phyloP scores from a whole-genome alignment of 2,888 invertebrate species.

The Brachyptera risi region DNA sequence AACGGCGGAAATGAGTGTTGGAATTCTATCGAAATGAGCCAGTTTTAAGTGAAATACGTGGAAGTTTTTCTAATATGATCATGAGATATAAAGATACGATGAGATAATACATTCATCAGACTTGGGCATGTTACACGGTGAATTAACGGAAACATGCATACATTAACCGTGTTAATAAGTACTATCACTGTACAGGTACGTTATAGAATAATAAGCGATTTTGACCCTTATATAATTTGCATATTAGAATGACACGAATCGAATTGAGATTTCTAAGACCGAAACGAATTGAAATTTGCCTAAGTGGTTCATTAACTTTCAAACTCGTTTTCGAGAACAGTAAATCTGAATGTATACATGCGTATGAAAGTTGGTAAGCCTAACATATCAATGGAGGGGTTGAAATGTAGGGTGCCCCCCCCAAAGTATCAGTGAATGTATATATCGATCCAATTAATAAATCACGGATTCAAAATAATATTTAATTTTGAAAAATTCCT shows the following conservation, averaged over 20 bases:
- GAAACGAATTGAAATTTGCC: slow-evolving; percentile 15
- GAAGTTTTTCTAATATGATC: too few relatives aligned
- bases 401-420: too few relatives aligned
- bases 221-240: slow-evolving; percentile 15
- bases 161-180: slow-evolving; percentile 11
- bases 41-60: too few relatives aligned
- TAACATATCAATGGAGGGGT: too few relatives aligned
- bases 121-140: neutral
- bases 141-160: neutral
- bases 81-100: neutral
- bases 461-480: too few relatives aligned
- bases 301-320: slow-evolving; percentile 13
- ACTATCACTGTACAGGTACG: slow-evolving; percentile 3
- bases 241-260: slow-evolving; percentile 6
- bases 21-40: too few relatives aligned
- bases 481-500: too few relatives aligned
- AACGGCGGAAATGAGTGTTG: too few relatives aligned
- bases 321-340: slow-evolving; percentile 12
- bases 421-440: too few relatives aligned
- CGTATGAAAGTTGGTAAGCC: too few relatives aligned
- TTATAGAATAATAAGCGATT: slow-evolving; percentile 14
- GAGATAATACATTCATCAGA: neutral
- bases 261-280: slow-evolving; percentile 18
- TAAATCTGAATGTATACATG: too few relatives aligned
- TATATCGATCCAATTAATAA: too few relatives aligned